Conservation (phyloP, 2,797 vertebrate species). For the Sparidentex hasta region DNA sequence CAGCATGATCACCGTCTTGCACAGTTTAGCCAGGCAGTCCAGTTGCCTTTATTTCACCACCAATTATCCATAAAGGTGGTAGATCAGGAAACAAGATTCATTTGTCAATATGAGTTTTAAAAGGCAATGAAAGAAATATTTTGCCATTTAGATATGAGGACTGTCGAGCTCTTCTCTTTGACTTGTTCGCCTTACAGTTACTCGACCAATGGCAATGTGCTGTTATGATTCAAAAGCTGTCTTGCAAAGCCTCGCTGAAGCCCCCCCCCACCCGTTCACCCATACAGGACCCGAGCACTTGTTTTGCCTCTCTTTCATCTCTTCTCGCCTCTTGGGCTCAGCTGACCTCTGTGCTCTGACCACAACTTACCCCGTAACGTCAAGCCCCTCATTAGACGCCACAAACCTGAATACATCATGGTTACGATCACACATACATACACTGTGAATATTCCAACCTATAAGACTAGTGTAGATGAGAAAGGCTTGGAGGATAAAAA, state of each 20-base stretch:
- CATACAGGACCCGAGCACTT: slow-evolving; percentile 43
- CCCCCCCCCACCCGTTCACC: slow-evolving; percentile 11
- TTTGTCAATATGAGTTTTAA: background rate
- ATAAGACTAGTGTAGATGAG: background rate
- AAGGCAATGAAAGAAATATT: background rate
- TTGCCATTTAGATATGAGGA: background rate
- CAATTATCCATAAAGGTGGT: background rate
- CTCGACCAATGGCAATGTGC: slow-evolving; percentile 13
- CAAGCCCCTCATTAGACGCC: slow-evolving; percentile 53
- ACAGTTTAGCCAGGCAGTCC: background rate
- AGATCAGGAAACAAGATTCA: background rate
- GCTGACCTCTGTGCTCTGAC: slow-evolving; percentile 58
- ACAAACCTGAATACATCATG: slow-evolving; percentile 15
- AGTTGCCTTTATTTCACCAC: background rate
- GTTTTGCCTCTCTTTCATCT: slow-evolving; percentile 68
- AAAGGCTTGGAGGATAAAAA: background rate
- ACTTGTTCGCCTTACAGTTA: background rate
- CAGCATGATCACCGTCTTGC: background rate
- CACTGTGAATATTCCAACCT: slow-evolving; percentile 4
- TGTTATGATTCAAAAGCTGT: slow-evolving; percentile 52
- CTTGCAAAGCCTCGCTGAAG: slow-evolving; percentile 6
- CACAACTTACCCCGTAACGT: slow-evolving; percentile 47
- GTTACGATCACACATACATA: slow-evolving; percentile 8
- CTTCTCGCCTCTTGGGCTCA: slow-evolving; percentile 42
- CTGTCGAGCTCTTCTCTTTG: background rate